Base-by-base conservation (phyloP, 2,113 vertebrate genomes). In the Calypte anna region DNA sequence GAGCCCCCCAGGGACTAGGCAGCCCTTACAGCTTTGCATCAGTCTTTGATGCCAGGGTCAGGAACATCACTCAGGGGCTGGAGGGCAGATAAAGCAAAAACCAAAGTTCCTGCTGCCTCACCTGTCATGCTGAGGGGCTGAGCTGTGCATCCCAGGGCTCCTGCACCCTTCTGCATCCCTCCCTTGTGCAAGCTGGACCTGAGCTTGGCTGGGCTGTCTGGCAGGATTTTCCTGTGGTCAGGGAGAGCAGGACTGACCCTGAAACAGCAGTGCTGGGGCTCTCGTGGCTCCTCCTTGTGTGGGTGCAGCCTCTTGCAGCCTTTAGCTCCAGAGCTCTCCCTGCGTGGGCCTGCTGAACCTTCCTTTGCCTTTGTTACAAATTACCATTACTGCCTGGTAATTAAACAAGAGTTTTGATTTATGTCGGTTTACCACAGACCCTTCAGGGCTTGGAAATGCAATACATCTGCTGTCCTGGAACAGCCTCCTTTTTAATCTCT, bases 231-330 rank as follows among this genome's bases (percentile, higher is more conserved):
- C 57, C 63, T 27, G 16, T 8, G 5, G 24, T 59, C 53, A 46
- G 27, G 27, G 48, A 68, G 21, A 54, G 64, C 0, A 0, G 69
- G 40, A 12, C 31, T 40, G 76, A 5, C 33, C 54, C 36, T 14
- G 28, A 27, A 7, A 0, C 10, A 1, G 63, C 81, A 33, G 25
- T 0, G 0, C 63, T 22, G 68, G 9, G 33, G 44, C 53, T 67
- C 92, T 57, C 1, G 66, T 10, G 1, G 50, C 75, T 78, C 46
- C 63, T n/a, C 69, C 61, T 11, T 46, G 75, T 73, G 70, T 44
- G 31, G 72, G 23, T 10, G 1, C 2, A 0, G 18, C 7, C 7
- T 27, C 36, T 14, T 36, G 0, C 7, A 5, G 63, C 11, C 0
- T 21, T 68, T 0, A 0, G 6, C 58, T 61, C 2, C 54, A 9